Conservation (phyloP, 2,888 invertebrate species). For the Eulithis testata region DNA sequence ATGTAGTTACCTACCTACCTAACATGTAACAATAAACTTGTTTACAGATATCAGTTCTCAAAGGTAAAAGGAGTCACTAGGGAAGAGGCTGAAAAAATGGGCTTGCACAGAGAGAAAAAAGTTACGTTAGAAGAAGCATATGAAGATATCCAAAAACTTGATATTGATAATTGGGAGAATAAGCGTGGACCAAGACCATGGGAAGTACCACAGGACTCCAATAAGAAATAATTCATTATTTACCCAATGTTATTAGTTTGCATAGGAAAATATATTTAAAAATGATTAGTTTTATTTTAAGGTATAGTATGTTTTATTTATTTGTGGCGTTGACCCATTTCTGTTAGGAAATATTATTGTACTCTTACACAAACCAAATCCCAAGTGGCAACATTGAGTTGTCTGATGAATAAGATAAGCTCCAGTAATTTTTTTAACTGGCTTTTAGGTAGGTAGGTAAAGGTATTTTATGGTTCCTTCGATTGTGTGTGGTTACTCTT, state of each 20-base stretch:
- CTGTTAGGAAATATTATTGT: no score
- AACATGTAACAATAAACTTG: background rate
- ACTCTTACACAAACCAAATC: no score
- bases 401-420: no score
- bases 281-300: no score
- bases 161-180: constrained; percentile 94
- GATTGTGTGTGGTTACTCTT: no score
- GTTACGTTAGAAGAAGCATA: constrained; percentile 90
- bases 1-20: no score
- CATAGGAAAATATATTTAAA: background rate
- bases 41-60: constrained; percentile 84
- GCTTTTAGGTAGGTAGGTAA: no score
- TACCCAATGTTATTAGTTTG: constrained; percentile 5
- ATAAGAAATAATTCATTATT: constrained; percentile 43
- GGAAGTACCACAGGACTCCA: constrained; percentile 78
- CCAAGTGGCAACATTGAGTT: no score
- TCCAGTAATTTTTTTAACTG: no score
- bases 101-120: constrained; percentile 87
- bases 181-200: constrained; percentile 93
- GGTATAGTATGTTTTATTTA: no score
- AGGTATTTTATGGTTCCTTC: no score
- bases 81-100: constrained; percentile 87
- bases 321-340: no score
- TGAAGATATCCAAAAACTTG: constrained; percentile 88
- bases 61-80: constrained; percentile 83